phyloP scores from a whole-genome alignment of 2,888 invertebrate species.

The Ctena decussata region DNA sequence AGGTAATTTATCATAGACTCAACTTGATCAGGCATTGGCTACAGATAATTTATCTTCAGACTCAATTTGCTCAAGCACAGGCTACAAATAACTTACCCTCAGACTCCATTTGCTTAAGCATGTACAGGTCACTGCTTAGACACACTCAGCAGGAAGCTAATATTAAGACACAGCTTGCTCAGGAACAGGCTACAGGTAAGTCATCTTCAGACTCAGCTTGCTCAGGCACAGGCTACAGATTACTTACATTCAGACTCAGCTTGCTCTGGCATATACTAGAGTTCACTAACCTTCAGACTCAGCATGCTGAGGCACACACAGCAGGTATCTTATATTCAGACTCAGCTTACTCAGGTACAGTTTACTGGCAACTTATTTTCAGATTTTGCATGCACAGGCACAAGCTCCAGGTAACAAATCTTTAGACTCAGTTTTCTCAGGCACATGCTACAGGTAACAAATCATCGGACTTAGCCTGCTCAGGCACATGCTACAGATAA shows the following conservation, averaged over 20 bases:
- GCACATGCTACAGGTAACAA: no score
- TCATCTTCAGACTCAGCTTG: not conserved
- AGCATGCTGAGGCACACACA: conserved; percentile 63
- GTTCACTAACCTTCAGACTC: conserved; percentile 74
- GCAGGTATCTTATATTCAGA: conserved; percentile 55
- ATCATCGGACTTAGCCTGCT: no score
- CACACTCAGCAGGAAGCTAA: conserved; percentile 85
- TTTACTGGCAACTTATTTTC: no score
- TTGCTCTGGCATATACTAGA: no score
- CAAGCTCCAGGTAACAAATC: no score
- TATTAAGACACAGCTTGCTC: conserved; percentile 69
- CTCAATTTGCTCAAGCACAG: conserved; percentile 49
- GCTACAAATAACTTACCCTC: conserved; percentile 54
- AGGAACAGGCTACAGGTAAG: conserved; percentile 68
- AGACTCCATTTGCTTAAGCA: not conserved
- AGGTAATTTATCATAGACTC: conserved; percentile 90
- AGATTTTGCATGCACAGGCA: no score
- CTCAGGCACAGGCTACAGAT: conserved; percentile 69
- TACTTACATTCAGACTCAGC: not conserved
- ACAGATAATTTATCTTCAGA: conserved; percentile 49
- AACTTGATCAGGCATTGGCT: conserved; percentile 86
- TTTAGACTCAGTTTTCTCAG: no score
- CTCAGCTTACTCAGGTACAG: no score
- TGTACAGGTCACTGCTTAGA: no score
- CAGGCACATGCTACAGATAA: no score